Conservation (phyloP, 1,140 invertebrate species). For the Caenorhabditis elegans region WBcel235 BX284603.4:5978001-5978500, state of each 20-base stretch:
- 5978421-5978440: too few species aligned
- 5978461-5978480: too few species aligned
- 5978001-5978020: conserved; percentile 56
- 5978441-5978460: too few species aligned
- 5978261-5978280: conserved; percentile 89
- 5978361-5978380: conserved; percentile 76
- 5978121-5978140: conserved; percentile 61
- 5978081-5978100: too few species aligned
- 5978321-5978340: conserved; percentile 90
- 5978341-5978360: conserved; percentile 86
- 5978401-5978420: too few species aligned
- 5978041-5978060: neutral
- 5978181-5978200: conserved; percentile 76
- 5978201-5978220: conserved; percentile 95
- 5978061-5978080: too few species aligned
- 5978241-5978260: conserved; percentile 94
- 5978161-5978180: conserved; percentile 61
- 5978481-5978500: too few species aligned
- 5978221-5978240: conserved; percentile 89
- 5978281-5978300: conserved; percentile 83
- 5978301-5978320: conserved; percentile 95
- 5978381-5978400: neutral
- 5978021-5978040: neutral
- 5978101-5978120: conserved; percentile 25
- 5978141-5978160: conserved; percentile 65